Percentiles rank a stretch among this genome's conserved stretches.
phyloP scores from a whole-genome alignment of 2,888 invertebrate genomes.

The Melanchra persicariae region DNA sequence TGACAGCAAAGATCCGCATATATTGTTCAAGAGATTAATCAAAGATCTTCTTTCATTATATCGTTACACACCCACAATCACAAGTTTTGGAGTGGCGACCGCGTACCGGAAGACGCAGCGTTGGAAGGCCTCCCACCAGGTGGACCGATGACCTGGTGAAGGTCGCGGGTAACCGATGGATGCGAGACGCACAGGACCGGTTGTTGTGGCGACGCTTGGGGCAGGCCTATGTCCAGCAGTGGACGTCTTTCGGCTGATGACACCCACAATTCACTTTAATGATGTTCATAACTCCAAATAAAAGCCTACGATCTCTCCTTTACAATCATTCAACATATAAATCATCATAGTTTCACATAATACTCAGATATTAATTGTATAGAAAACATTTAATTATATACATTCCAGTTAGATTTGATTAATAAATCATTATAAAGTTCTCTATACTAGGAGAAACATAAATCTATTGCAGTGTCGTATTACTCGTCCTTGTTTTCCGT shows the following conservation, averaged over 20 bases:
- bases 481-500: constrained; percentile 44
- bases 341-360: constrained; percentile 18
- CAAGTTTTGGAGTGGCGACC: too few relatives aligned
- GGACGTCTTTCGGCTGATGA: too few relatives aligned
- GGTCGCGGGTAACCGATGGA: too few relatives aligned
- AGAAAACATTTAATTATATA: constrained; percentile 23
- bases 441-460: constrained; percentile 30
- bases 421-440: constrained; percentile 33
- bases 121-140: too few relatives aligned
- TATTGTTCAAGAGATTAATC: background rate
- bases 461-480: constrained; percentile 38
- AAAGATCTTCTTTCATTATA: constrained; percentile 4
- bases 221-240: too few relatives aligned
- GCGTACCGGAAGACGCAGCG: too few relatives aligned
- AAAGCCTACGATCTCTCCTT: constrained; percentile 24
- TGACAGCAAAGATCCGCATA: background rate
- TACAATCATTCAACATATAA: constrained; percentile 17
- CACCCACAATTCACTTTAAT: constrained; percentile 21
- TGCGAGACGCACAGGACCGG: too few relatives aligned
- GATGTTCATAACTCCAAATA: background rate
- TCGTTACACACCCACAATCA: constrained; percentile 15
- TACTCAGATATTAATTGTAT: constrained; percentile 12
- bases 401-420: constrained; percentile 2
- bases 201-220: too few relatives aligned
- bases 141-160: too few relatives aligned